These are phyloP conservation scores for Acrobasis consociella DNA, from an alignment of 2,888 invertebrate genomes.

Conservation along the genomic window DNA sequence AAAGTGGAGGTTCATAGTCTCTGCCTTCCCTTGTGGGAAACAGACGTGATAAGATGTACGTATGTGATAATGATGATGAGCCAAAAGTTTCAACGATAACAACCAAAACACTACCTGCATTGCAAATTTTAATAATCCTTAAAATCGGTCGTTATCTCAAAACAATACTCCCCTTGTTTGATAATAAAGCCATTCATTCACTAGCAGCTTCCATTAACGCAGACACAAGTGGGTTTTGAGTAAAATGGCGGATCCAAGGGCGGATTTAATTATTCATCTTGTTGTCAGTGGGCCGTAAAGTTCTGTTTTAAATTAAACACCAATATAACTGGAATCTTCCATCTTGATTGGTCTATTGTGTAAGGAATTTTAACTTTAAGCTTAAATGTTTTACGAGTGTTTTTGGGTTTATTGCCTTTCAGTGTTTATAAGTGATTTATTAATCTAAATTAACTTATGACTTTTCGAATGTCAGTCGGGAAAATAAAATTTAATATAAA, in stretches of 20 bases:
- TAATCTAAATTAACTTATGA: too few species aligned
- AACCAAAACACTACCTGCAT: too few species aligned
- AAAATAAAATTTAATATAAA: too few species aligned
- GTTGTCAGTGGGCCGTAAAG: slow-evolving; percentile 21
- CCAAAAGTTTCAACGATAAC: too few species aligned
- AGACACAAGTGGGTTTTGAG: slow-evolving; percentile 18
- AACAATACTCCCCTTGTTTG: background rate
- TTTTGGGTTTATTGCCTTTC: background rate
- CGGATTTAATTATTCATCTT: slow-evolving; percentile 24
- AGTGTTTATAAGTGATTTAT: background rate
- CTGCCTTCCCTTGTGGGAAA: too few species aligned
- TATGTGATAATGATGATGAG: too few species aligned
- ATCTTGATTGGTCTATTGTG: slow-evolving; percentile 15
- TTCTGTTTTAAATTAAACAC: slow-evolving; percentile 25
- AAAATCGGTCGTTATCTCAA: background rate
- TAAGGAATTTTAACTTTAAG: background rate
- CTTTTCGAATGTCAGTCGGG: too few species aligned
- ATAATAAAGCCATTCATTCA: slow-evolving; percentile 12
- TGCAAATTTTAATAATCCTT: too few species aligned
- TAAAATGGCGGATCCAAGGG: slow-evolving; percentile 13
- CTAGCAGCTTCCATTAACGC: slow-evolving; percentile 12
- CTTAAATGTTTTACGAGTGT: background rate
- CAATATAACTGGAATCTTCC: slow-evolving; percentile 17
- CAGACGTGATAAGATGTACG: too few species aligned
- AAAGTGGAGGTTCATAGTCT: too few species aligned